Base-by-base conservation (phyloP, 2,797 vertebrate species). In the Periparus ater region DNA sequence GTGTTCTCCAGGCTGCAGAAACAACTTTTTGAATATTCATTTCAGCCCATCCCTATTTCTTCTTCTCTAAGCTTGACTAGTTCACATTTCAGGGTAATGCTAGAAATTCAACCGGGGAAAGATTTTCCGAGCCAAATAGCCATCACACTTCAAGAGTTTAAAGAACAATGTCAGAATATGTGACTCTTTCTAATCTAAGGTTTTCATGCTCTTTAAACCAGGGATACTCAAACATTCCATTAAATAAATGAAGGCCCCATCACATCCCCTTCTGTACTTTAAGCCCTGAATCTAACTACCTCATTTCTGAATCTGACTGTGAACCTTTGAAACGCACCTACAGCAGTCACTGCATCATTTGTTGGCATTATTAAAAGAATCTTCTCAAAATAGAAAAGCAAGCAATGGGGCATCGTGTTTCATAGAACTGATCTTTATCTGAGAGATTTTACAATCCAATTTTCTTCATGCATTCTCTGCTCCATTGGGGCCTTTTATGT, bases 361-460 rank as follows among this genome's bases (percentile, higher is more conserved):
- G 87, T 80, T 92, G 90, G 70, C 85, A 85, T 92, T 85, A 95
- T 95, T 92, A 92, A 92, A 94, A 87, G 85, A 89, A 72, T 71
- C 54, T 93, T 91, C 95, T 93, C 93, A 87, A 96, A 95, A 97
- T 44, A 89, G 87, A 88, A 95, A 96, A 94, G 83, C 58, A 95
- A 95, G 85, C 88, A 70, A 87, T 85, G 88, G 95, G 62, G 89
- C 81, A 90, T 97, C 53, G 3, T 65, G 76, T 95, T 96, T 95
- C 87, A 93, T 89, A 96, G 79, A 91, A 92, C 60, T 90, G 94
- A 96, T 88, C 93, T 97, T 93, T 96, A 97, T 94, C 89, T 88
- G 53, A 16, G 55, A 91, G 89, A 88, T 95, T 97, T 97, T 91
- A 96, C 91, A 96, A 92, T 96, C 68, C 53, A 92, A 96, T 97